These are phyloP conservation scores for Trogon melanurus DNA, from an alignment of 2,113 vertebrate genomes.

Conservation along the genomic window DNA sequence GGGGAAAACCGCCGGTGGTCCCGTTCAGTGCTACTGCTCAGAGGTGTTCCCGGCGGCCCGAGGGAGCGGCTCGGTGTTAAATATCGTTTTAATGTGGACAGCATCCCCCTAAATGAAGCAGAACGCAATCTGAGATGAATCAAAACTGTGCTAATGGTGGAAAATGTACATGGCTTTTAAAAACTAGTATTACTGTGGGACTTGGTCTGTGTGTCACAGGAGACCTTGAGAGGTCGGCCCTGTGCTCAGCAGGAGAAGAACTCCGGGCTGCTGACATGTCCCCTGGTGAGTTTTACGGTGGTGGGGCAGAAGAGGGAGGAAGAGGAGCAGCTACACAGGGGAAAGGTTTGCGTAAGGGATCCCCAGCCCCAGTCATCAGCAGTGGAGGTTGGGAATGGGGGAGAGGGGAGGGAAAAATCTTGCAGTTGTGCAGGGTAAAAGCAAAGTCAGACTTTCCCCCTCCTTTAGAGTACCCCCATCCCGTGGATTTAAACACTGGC, in stretches of 20 bases:
- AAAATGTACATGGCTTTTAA: neutral
- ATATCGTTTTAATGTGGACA: conserved; percentile 36
- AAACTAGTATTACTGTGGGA: neutral
- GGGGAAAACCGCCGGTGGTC: neutral
- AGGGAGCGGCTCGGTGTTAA: neutral
- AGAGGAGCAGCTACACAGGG: neutral
- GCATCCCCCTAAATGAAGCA: neutral
- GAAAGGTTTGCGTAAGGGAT: neutral
- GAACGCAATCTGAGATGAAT: neutral
- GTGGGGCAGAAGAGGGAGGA: neutral
- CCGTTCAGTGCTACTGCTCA: rapidly evolving
- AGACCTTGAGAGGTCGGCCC: neutral
- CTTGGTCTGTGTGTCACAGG: rapidly evolving
- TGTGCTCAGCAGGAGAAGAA: neutral
- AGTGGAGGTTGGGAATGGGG: neutral
- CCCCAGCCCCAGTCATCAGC: rapidly evolving
- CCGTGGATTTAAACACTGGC: neutral
- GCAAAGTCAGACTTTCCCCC: neutral
- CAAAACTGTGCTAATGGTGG: neutral
- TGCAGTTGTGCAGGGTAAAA: neutral
- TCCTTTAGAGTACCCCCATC: neutral
- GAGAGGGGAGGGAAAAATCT: neutral
- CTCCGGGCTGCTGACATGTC: neutral
- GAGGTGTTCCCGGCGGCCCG: rapidly evolving
- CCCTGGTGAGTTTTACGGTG: neutral